Percentiles rank a stretch among this genome's conserved stretches.
phyloP scores from a whole-genome alignment of 2,113 vertebrate genomes.

The Pao palembangensis region DNA sequence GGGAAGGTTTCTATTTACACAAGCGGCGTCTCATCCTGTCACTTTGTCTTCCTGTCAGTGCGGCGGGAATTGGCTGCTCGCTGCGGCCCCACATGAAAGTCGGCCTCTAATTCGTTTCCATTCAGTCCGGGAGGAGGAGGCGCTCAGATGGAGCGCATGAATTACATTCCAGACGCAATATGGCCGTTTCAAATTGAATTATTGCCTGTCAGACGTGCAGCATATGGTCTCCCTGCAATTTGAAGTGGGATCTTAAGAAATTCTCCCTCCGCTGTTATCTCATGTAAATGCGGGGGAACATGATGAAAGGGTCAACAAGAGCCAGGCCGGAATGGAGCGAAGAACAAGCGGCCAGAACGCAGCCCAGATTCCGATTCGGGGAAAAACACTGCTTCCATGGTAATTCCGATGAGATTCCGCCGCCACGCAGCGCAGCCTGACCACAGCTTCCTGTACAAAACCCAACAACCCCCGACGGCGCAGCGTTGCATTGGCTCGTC shows the following conservation, averaged over 20 bases:
- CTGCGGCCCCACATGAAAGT: constrained; percentile 54
- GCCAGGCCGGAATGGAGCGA: constrained; percentile 39
- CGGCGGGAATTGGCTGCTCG: constrained; percentile 43
- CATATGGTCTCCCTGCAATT: constrained; percentile 43
- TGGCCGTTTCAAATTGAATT: constrained; percentile 63
- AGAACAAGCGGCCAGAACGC: constrained; percentile 3
- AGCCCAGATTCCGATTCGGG: constrained; percentile 10
- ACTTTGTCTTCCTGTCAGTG: constrained; percentile 50
- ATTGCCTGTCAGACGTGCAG: constrained; percentile 52
- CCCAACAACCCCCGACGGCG: too few species aligned
- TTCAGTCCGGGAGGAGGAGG: constrained; percentile 49
- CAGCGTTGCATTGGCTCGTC: too few species aligned
- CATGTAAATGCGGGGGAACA: constrained; percentile 52
- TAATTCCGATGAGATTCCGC: too few species aligned
- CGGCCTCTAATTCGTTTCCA: constrained; percentile 45
- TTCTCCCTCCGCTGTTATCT: constrained; percentile 49
- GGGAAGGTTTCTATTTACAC: constrained; percentile 42
- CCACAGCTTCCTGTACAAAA: too few species aligned
- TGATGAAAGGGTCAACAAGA: constrained; percentile 54
- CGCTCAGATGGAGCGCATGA: constrained; percentile 40
- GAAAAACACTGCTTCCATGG: constrained; percentile 6
- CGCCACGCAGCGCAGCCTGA: too few species aligned
- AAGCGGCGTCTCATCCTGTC: constrained; percentile 25
- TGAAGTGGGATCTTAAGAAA: constrained; percentile 53
- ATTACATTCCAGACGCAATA: constrained; percentile 62